Evolutionary conservation across 2,888 invertebrate genomes (phyloP), one percentile per base, ranked within the genome.

Genomic region (Pseudoips prasinana): DNA sequence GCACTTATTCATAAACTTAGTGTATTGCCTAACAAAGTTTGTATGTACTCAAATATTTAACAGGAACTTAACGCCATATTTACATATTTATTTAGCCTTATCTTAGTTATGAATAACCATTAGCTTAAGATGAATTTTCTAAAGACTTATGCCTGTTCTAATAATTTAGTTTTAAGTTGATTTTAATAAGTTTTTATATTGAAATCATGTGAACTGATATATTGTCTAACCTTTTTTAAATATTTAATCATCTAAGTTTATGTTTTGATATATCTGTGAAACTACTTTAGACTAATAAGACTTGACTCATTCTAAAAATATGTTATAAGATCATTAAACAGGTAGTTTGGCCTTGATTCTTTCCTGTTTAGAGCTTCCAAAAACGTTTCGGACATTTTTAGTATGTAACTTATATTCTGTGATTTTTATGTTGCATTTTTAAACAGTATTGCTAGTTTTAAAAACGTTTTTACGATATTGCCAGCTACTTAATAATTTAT

Each of bases 361-460:
- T 48, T 38, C 54, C 48, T 51, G 55, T 56, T 57, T 23, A 23
- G 59, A 65, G 66, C 70, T 75, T 73, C 70, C 69, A 66, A 66
- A 63, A 61, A 53, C 52, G 37, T 42, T 31, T 37, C 24, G 8
- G 28, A 29, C 36, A 35, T 43, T 44, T 39, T 47, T 46, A 49
- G 49, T 60, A 34, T 48, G 46, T 60, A 58, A 64, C 68, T 66
- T 60, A 56, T 58, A 66, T 66, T 72, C 80, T 84, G 84, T 85
- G 85, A 85, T 85, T 51, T n/a, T 56, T 54, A 46, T 42, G 42
- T 50, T 48, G 56, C 45, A 44, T 51, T 53, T 58, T 22, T 37
- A 47, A 64, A 49, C 70, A 72, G 73, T 78, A 75, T 74, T 78
- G 56, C 65, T 76, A 73, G 64, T 49, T 60, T 60, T 66, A 57